Evolutionary conservation across 1,140 invertebrate genomes (phyloP).

Genomic region (Dinothrombium tinctorium): DNA sequence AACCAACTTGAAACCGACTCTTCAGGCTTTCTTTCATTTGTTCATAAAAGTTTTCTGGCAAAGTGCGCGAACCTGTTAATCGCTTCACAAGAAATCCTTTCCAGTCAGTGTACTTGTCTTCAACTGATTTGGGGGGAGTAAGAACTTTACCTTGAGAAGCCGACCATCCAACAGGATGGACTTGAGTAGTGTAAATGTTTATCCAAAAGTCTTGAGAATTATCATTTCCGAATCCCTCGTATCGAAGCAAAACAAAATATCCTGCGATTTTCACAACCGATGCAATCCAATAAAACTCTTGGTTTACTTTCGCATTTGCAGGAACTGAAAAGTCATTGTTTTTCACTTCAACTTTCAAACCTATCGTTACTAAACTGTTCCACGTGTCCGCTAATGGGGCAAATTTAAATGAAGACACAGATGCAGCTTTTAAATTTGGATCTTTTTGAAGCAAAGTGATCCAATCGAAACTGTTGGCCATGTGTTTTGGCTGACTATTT

Average conservation of each 20-base stretch:
- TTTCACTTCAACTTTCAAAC: constrained; percentile 85
- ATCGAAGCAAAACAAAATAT: constrained; percentile 73
- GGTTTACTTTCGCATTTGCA: background rate
- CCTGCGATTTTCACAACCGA: constrained; percentile 62
- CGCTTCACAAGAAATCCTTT: constrained; percentile 74
- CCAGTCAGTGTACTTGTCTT: constrained; percentile 83
- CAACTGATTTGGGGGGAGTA: constrained; percentile 56
- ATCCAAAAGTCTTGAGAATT: constrained; percentile 66
- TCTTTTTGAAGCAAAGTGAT: constrained; percentile 39
- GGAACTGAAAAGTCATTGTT: constrained; percentile 38
- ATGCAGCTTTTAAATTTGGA: constrained; percentile 51
- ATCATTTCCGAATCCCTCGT: constrained; percentile 77
- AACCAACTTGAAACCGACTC: constrained; percentile 1
- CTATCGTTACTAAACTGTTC: constrained; percentile 60
- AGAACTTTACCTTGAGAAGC: constrained; percentile 76
- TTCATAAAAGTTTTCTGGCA: constrained; percentile 66
- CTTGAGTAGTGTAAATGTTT: constrained; percentile 58
- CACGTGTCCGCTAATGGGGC: constrained; percentile 69
- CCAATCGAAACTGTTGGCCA: constrained; percentile 30
- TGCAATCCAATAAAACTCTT: constrained; percentile 77
- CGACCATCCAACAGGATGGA: constrained; percentile 90
- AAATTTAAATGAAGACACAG: constrained; percentile 71
- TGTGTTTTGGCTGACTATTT: background rate
- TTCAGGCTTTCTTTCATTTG: constrained; percentile 5
- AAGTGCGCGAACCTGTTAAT: constrained; percentile 67